Evolutionary conservation across 2,113 vertebrate species (phyloP).

Genomic region (Thinocorus orbignyianus): DNA sequence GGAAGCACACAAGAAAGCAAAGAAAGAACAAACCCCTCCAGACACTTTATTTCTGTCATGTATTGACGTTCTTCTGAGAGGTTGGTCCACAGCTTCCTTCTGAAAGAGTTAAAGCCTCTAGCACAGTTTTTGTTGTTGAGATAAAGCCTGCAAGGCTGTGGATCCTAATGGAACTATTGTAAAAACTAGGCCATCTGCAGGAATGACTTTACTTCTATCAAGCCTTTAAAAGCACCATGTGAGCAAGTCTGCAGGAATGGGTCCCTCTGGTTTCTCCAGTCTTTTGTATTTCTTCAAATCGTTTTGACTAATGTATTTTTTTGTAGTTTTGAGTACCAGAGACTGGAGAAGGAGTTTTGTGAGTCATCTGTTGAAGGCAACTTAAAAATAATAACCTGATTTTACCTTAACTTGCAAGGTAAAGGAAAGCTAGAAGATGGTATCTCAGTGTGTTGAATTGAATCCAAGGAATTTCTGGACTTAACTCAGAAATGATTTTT

Average conservation of each 20-base stretch:
- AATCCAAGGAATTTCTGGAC: background rate
- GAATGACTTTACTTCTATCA: background rate
- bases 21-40: background rate
- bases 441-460: background rate
- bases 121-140: background rate
- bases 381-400: background rate
- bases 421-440: background rate
- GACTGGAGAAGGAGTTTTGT: background rate
- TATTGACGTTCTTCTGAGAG: background rate
- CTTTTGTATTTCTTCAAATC: background rate
- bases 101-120: background rate
- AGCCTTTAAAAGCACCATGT: background rate
- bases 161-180: background rate
- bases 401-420: background rate
- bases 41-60: background rate
- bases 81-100: background rate
- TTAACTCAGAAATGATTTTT: background rate
- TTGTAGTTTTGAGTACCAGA: background rate
- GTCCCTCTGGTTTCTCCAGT: background rate
- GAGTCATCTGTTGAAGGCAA: background rate
- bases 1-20: background rate
- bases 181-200: background rate
- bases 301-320: background rate
- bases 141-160: background rate
- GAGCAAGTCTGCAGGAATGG: background rate